Percentiles rank a stretch among this genome's conserved stretches.
Conservation (phyloP, 2,113 vertebrate genomes). For the Dromiciops gliroides region DNA sequence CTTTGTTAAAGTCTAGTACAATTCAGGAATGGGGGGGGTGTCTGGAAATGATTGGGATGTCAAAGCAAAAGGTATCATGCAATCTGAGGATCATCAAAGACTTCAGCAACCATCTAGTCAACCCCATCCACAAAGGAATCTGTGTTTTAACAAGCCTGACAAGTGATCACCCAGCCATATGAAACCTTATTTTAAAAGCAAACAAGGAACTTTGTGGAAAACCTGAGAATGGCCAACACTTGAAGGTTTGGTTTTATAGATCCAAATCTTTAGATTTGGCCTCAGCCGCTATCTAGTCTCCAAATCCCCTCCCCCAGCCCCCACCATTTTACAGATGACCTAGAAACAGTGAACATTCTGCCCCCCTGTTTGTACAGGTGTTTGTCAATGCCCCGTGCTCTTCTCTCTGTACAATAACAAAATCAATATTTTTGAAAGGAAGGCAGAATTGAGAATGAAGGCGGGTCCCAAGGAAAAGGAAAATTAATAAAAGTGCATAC, state of each 20-base stretch:
- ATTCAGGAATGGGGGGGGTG: neutral
- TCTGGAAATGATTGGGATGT: neutral
- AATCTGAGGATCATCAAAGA: neutral
- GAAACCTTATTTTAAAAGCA: neutral
- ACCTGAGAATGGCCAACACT: neutral
- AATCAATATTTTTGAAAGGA: constrained; percentile 61
- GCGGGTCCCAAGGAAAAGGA: constrained; percentile 9
- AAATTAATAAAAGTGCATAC: neutral
- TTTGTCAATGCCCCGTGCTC: constrained; percentile 31
- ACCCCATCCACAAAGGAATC: neutral
- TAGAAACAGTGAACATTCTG: constrained; percentile 48
- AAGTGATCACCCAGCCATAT: neutral
- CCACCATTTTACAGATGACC: constrained; percentile 49
- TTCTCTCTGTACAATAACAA: constrained; percentile 56
- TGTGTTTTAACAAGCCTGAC: neutral
- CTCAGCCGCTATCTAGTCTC: constrained; percentile 39
- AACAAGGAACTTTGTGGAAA: neutral
- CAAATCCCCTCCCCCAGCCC: too few species aligned
- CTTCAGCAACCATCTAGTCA: neutral
- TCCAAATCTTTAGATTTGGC: too few species aligned
- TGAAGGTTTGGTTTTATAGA: constrained; percentile 33
- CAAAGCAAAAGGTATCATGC: neutral
- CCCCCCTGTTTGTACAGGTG: constrained; percentile 66
- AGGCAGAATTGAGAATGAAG: constrained; percentile 57
- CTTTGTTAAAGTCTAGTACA: neutral